These are phyloP conservation scores for Cactoblastis cactorum DNA, from an alignment of 2,888 invertebrate genomes.

Conservation along the genomic window DNA sequence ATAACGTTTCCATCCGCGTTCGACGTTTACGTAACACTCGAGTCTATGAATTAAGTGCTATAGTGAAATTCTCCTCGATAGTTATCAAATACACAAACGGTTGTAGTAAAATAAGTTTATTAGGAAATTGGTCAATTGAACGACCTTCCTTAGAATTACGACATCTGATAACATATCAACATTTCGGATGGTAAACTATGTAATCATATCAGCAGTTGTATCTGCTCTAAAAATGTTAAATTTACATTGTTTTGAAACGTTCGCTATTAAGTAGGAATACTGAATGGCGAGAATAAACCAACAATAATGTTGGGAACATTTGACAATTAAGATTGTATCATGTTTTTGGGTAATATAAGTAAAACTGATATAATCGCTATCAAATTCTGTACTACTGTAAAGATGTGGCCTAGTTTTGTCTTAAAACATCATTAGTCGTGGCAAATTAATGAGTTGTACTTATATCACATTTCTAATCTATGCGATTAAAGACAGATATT, in stretches of 20 bases:
- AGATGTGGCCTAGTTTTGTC: background rate
- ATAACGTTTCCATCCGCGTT: constrained; percentile 1
- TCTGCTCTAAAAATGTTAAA: background rate
- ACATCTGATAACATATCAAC: constrained; percentile 3
- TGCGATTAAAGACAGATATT: too few species aligned
- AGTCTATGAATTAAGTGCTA: background rate
- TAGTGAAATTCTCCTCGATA: background rate
- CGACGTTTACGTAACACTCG: background rate
- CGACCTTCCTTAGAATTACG: background rate
- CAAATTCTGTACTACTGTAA: background rate
- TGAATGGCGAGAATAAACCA: background rate
- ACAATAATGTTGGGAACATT: constrained; percentile 4
- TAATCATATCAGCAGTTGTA: background rate
- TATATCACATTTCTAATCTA: too few species aligned
- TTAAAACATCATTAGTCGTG: too few species aligned
- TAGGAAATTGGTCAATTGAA: background rate
- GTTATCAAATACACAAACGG: background rate
- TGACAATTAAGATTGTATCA: constrained; percentile 2
- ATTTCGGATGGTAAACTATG: background rate
- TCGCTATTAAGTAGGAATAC: background rate
- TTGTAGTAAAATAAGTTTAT: background rate
- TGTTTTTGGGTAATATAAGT: background rate
- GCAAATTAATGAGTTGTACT: too few species aligned
- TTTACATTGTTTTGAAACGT: background rate
- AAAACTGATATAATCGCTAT: background rate